Conservation (phyloP, 1,140 invertebrate genomes). For the Hesperophylax magnus region DNA sequence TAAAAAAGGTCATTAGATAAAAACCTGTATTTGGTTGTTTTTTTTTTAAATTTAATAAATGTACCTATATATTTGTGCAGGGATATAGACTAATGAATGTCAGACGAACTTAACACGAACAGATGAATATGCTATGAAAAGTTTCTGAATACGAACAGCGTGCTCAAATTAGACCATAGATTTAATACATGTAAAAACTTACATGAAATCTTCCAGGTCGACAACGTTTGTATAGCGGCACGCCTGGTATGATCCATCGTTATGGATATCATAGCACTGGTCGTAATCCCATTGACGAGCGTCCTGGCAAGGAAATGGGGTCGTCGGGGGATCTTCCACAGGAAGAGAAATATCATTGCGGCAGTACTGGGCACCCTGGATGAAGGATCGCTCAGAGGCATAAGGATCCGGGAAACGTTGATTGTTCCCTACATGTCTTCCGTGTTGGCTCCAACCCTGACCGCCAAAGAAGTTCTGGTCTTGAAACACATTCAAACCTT, state of each 20-base stretch:
- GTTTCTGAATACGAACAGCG: too few relatives aligned
- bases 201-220: constrained; percentile 81
- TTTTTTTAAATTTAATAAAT: too few relatives aligned
- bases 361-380: constrained; percentile 12
- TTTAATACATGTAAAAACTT: constrained; percentile 62
- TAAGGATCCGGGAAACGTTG: constrained; percentile 7
- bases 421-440: background rate
- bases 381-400: background rate
- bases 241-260: constrained; percentile 70
- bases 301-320: constrained; percentile 70
- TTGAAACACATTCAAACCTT: constrained; percentile 35
- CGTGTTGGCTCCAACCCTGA: background rate
- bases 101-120: too few relatives aligned
- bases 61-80: too few relatives aligned
- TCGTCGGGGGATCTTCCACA: background rate
- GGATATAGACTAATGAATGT: too few relatives aligned
- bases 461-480: background rate
- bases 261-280: constrained; percentile 71
- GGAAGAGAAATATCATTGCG: constrained; percentile 15
- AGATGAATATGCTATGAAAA: too few relatives aligned
- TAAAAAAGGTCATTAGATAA: background rate
- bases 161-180: too few relatives aligned
- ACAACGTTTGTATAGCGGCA: constrained; percentile 75
- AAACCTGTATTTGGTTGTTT: too few relatives aligned
- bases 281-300: constrained; percentile 73